These are phyloP conservation scores for Panorpa germanica DNA, from an alignment of 2,888 invertebrate species.

Conservation along the genomic window DNA sequence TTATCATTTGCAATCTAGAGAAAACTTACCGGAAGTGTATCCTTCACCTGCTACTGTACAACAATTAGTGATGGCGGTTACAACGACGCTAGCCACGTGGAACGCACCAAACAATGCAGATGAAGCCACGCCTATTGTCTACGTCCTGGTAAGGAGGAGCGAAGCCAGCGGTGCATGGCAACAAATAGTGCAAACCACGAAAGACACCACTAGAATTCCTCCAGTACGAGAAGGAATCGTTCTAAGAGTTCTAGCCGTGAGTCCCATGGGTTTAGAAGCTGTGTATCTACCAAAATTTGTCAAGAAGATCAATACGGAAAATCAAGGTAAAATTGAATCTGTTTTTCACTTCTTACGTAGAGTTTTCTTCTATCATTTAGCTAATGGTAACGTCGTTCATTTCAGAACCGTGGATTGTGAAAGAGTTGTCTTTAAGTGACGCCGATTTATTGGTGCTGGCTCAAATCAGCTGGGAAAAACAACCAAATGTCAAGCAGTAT, in stretches of 20 bases:
- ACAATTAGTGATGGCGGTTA: constrained; percentile 43
- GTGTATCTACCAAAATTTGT: too few relatives aligned
- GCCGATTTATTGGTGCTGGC: constrained; percentile 52
- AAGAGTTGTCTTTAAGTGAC: constrained; percentile 50
- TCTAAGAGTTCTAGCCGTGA: constrained; percentile 47
- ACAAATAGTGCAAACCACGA: constrained; percentile 45
- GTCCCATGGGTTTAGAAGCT: constrained; percentile 47
- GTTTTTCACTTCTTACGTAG: too few relatives aligned
- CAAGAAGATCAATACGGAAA: too few relatives aligned
- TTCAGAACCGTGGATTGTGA: constrained; percentile 42
- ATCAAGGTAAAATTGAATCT: too few relatives aligned
- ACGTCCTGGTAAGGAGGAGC: constrained; percentile 48
- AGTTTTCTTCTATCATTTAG: too few relatives aligned
- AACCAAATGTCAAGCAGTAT: constrained; percentile 45
- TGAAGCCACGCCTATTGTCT: constrained; percentile 37
- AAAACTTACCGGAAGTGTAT: constrained; percentile 38
- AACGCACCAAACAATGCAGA: constrained; percentile 37
- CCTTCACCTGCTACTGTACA: constrained; percentile 52
- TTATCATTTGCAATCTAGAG: constrained; percentile 42
- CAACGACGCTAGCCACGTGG: constrained; percentile 42
- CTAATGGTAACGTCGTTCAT: too few relatives aligned
- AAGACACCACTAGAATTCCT: constrained; percentile 41
- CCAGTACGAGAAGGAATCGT: constrained; percentile 42
- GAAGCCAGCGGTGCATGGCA: constrained; percentile 43
- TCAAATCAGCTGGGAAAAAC: constrained; percentile 54